A percentile compares a stretch with the other conserved stretches of the same genome.
Evolutionary conservation across 2,797 vertebrate species (phyloP).

Genomic region (Naso thynnoides): DNA sequence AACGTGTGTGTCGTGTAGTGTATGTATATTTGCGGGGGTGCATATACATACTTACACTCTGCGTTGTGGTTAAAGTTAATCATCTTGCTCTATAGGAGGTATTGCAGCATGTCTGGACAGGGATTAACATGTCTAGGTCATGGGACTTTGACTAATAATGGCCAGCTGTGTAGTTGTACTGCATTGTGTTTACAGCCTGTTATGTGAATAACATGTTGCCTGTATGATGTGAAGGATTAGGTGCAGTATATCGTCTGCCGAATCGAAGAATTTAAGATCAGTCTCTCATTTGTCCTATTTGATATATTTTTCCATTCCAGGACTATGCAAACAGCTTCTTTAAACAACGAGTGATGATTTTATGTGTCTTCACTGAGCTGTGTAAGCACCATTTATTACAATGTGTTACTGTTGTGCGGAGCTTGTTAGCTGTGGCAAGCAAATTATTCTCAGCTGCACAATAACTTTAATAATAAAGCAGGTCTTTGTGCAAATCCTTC

Average conservation of each 20-base stretch:
- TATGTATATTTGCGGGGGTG: not conserved
- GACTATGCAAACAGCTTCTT: constrained; percentile 7
- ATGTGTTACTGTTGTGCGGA: constrained; percentile 19
- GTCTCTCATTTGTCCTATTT: constrained; percentile 7
- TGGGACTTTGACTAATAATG: constrained; percentile 66
- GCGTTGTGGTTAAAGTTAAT: constrained; percentile 59
- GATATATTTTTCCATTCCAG: not conserved
- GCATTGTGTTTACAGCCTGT: constrained; percentile 38
- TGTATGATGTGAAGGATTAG: constrained; percentile 26
- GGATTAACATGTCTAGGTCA: constrained; percentile 84
- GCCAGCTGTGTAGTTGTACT: constrained; percentile 69
- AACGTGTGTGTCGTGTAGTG: not conserved
- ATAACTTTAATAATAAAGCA: constrained; percentile 36
- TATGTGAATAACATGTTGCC: constrained; percentile 32
- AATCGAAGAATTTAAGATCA: constrained; percentile 11
- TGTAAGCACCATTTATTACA: constrained; percentile 43
- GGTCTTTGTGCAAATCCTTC: constrained; percentile 15
- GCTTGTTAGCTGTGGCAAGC: constrained; percentile 46
- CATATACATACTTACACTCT: constrained; percentile 5
- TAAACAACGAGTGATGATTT: constrained; percentile 1
- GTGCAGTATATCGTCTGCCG: not conserved
- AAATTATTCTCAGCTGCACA: constrained; percentile 45
- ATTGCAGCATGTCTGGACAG: constrained; percentile 75
- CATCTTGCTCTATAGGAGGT: constrained; percentile 66
- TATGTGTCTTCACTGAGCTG: constrained; percentile 37